Evolutionary conservation across 2,797 vertebrate genomes (phyloP), one percentile per base, ranked within the genome.

Genomic region (Propithecus deckenii): DNA sequence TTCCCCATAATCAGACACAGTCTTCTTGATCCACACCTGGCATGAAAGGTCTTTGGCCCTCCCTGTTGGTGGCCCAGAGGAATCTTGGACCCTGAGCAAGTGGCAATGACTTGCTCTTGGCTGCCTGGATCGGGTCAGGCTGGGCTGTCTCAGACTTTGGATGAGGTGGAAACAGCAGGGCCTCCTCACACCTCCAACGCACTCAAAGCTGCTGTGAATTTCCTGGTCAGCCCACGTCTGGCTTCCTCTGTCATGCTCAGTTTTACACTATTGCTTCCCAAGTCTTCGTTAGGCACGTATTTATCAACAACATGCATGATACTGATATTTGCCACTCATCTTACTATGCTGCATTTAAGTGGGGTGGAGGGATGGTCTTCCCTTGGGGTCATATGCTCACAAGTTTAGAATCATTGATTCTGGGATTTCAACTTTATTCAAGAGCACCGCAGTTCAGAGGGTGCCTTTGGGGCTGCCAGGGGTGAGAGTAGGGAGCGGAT

Each of bases 161-260:
- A 5, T 61, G 25, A 86, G 7, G 38, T 23, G 35, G 57, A 38
- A 15, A 48, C 6, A 14, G 38, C 2, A 2, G 72, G 23, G 5
- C 30, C 30, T 86, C 30, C 48, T 79, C 30, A 13, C 7, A 25
- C 18, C 46, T 48, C 38, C 30, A 4, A 5, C 2, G 4, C 11
- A 55, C 32, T 67, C 65, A 30, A 59, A 55, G 72, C n/a, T 25
- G 17, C n/a, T 52, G 7, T 20, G 72, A 11, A 61, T 25, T 41
- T 74, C 48, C 48, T 20, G 5, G 75, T 30, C 38, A 74, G 71
- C 12, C 71, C 28, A 6, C 0, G 1, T 46, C 65, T 81, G 20
- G 25, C 12, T 8, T 2, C 17, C 43, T 69, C 48, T 86, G 9
- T n/a, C 50, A 55, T 0, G 0, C 8, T 80, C 23, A 4, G 28